Percentiles rank a stretch among this genome's conserved stretches.
phyloP scores from a whole-genome alignment of 1,140 invertebrate species.

The Dreissena rostriformis region DNA sequence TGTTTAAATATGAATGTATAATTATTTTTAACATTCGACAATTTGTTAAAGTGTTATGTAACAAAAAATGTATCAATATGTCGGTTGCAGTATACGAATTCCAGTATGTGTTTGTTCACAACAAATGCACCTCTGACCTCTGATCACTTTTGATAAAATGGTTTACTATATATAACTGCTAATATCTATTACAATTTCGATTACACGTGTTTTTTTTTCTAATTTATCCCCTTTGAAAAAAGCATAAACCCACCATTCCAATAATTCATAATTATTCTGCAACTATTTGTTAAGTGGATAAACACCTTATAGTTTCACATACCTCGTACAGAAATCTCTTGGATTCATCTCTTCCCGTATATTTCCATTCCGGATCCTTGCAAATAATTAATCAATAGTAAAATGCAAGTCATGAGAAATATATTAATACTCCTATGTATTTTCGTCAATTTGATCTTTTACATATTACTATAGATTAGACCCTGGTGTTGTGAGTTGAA shows the following conservation, averaged over 20 bases:
- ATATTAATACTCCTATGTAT: neutral
- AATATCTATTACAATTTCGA: neutral
- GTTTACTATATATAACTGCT: neutral
- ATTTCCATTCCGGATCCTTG: constrained; percentile 23
- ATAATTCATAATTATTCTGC: neutral
- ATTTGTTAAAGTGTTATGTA: no score
- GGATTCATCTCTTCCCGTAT: constrained; percentile 20
- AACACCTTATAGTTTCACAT: neutral
- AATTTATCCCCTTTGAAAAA: neutral
- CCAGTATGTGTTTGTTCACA: neutral
- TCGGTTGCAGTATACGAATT: no score
- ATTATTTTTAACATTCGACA: no score
- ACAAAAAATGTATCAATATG: no score
- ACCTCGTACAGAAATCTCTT: constrained; percentile 55
- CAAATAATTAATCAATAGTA: neutral
- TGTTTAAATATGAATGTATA: no score
- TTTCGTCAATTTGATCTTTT: neutral
- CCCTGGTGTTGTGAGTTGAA: neutral
- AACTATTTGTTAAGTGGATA: neutral
- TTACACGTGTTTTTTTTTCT: neutral
- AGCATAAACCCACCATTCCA: neutral
- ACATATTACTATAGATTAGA: neutral
- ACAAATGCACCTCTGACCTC: no score
- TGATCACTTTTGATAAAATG: neutral
- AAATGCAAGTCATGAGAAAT: neutral